A percentile compares a stretch with the other conserved stretches of the same genome.
phyloP scores from a whole-genome alignment of 2,797 vertebrate genomes.

The Neosilurus hyrtlii region DNA sequence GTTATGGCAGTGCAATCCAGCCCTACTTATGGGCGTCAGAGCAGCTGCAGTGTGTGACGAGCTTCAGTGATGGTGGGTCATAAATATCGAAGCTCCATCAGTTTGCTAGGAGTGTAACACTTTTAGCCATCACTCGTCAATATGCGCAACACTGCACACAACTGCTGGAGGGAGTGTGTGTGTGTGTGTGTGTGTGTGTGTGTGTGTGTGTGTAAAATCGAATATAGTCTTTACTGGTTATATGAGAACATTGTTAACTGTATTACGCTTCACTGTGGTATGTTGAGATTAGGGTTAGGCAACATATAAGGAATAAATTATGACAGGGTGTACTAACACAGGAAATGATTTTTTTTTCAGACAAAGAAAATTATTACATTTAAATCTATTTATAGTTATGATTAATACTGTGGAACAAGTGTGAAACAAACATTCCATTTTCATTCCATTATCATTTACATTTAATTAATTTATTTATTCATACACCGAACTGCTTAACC shows the following conservation, averaged over 20 bases:
- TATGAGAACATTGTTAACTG: background rate
- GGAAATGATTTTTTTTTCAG: background rate
- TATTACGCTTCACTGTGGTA: background rate
- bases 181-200: background rate
- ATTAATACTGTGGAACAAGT: background rate
- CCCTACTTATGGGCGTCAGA: constrained; percentile 54
- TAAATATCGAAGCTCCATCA: constrained; percentile 54
- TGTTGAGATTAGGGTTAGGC: background rate
- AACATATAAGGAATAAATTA: background rate
- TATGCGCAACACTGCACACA: constrained; percentile 14
- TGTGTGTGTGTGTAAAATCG: background rate
- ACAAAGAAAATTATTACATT: background rate
- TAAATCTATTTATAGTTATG: background rate
- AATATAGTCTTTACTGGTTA: background rate
- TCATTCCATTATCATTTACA: background rate
- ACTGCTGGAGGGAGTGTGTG: constrained; percentile 1
- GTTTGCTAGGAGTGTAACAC: constrained; percentile 52
- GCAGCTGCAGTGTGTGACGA: constrained; percentile 50
- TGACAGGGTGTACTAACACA: background rate
- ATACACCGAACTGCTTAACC: too few species aligned
- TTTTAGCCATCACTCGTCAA: constrained; percentile 51
- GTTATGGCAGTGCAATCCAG: constrained; percentile 57
- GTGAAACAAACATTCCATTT: background rate
- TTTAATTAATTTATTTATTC: too few species aligned
- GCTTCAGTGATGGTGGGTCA: constrained; percentile 46